Percentiles rank a stretch among this genome's conserved stretches.
phyloP scores from a whole-genome alignment of 2,797 vertebrate genomes.

The Nothura maculosa region DNA sequence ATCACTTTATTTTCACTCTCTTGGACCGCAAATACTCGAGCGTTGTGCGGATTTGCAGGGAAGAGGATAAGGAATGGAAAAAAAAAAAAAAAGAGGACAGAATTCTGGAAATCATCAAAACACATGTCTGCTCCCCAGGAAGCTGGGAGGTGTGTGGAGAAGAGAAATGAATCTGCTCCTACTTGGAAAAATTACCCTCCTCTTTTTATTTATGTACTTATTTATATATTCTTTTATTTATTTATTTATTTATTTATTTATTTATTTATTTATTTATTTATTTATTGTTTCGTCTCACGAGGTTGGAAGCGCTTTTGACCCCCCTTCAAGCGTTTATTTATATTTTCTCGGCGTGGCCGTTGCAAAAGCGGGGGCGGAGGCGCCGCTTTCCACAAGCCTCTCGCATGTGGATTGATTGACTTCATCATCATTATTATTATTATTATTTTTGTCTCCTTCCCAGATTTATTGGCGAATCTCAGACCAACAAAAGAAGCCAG shows the following conservation, averaged over 20 bases:
- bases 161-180: not conserved
- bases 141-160: conserved; percentile 2
- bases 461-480: conserved; percentile 46
- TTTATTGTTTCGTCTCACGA: not conserved
- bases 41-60: not conserved
- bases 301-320: not conserved
- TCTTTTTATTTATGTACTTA: too few species aligned
- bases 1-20: not conserved
- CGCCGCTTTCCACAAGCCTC: not conserved
- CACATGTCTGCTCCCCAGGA: conserved; percentile 35
- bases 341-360: not conserved
- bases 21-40: not conserved
- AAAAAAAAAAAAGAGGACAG: not conserved
- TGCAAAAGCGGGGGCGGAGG: not conserved
- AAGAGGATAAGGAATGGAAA: not conserved
- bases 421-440: not conserved
- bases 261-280: too few species aligned
- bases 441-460: not conserved
- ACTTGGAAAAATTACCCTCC: not conserved
- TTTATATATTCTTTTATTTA: too few species aligned
- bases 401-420: not conserved
- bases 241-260: too few species aligned
- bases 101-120: conserved; percentile 61
- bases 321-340: not conserved
- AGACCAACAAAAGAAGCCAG: conserved; percentile 35